Evolutionary conservation across 2,888 invertebrate species (phyloP).

Genomic region (Saturnia pavonia): DNA sequence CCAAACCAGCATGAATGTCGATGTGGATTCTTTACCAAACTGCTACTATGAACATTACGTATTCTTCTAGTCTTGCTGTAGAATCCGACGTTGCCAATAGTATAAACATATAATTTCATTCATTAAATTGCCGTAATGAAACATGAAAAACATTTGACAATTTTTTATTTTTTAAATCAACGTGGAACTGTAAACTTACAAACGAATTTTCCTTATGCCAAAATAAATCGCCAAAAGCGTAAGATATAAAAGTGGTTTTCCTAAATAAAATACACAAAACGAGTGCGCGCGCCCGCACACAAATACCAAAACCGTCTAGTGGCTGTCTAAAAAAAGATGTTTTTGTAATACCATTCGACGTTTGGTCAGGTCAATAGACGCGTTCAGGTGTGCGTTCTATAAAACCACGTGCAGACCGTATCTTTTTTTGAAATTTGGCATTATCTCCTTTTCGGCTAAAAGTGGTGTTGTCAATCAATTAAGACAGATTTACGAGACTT

Average conservation of each 20-base stretch:
- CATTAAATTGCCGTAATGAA: not conserved
- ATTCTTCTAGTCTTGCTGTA: not conserved
- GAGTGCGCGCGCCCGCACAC: conserved; percentile 19
- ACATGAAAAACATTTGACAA: too few species aligned
- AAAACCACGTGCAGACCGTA: conserved; percentile 25
- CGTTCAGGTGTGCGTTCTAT: conserved; percentile 36
- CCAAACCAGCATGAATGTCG: not conserved
- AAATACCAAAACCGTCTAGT: conserved; percentile 31
- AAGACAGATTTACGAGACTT: not conserved
- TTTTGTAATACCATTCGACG: conserved; percentile 30
- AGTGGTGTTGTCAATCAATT: not conserved
- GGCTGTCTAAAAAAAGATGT: conserved; percentile 34
- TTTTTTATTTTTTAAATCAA: too few species aligned
- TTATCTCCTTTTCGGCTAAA: conserved; percentile 19
- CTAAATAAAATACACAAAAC: not conserved
- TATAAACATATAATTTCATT: not conserved
- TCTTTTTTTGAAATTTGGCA: conserved; percentile 32
- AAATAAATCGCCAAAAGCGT: conserved; percentile 15
- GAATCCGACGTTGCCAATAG: not conserved
- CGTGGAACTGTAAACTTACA: not conserved
- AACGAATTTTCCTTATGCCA: conserved; percentile 23
- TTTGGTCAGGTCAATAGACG: conserved; percentile 39
- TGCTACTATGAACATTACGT: too few species aligned
- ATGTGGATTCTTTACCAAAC: too few species aligned
- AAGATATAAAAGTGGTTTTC: not conserved